Conservation (phyloP, 1,140 invertebrate genomes). For the Platyura marginata region DNA sequence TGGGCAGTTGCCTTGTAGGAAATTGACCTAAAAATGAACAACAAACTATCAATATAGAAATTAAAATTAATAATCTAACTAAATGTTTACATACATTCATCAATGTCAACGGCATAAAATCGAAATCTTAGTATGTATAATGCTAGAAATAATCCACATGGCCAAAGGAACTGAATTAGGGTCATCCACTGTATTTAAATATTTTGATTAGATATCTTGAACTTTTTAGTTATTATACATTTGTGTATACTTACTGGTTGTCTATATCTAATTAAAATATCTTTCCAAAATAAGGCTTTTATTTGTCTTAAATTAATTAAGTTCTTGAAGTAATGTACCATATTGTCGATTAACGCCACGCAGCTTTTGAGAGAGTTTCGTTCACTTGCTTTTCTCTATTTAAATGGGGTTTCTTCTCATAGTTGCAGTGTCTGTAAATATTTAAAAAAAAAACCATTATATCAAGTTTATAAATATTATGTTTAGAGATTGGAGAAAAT, state of each 20-base stretch:
- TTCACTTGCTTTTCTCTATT: too few species aligned
- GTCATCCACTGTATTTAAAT: constrained; percentile 11
- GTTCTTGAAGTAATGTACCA: neutral
- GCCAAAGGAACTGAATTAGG: constrained; percentile 14
- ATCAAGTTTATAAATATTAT: too few species aligned
- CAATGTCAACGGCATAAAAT: constrained; percentile 13
- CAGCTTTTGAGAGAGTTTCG: too few species aligned
- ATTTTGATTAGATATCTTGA: neutral
- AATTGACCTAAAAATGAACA: constrained; percentile 28
- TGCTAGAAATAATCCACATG: constrained; percentile 16
- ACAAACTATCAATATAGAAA: neutral
- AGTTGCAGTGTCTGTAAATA: too few species aligned
- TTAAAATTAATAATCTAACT: neutral
- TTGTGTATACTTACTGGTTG: constrained; percentile 10
- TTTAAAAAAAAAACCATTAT: too few species aligned
- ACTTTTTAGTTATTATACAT: neutral
- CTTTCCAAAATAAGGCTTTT: constrained; percentile 18
- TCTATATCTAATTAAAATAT: constrained; percentile 17
- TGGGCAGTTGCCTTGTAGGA: constrained; percentile 36
- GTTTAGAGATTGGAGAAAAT: too few species aligned
- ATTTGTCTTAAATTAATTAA: constrained; percentile 14
- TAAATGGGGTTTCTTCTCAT: too few species aligned
- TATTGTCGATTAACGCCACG: too few species aligned
- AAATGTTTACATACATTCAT: constrained; percentile 4
- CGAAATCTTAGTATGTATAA: constrained; percentile 19